These are phyloP conservation scores for Neodiprion lecontei DNA, from an alignment of 1,140 invertebrate genomes.

Conservation along the genomic window DNA sequence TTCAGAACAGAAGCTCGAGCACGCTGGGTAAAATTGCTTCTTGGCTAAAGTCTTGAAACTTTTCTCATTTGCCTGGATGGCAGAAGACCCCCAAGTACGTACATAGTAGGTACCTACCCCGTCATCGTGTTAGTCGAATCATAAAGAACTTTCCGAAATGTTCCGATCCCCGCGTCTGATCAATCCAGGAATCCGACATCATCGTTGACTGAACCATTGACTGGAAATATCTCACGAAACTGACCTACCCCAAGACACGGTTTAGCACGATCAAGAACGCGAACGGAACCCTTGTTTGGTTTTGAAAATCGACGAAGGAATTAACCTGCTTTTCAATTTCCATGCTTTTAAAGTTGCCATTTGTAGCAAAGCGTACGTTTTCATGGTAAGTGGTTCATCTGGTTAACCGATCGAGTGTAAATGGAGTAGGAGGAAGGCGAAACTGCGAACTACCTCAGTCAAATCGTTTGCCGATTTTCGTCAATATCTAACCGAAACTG, in stretches of 20 bases:
- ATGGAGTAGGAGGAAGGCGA: no score
- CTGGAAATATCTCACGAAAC: no score
- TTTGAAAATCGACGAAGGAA: background rate
- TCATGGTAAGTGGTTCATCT: no score
- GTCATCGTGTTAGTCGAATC: background rate
- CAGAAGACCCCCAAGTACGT: background rate
- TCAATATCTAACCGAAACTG: no score
- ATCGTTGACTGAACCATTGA: no score
- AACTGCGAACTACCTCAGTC: no score
- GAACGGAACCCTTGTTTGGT: background rate
- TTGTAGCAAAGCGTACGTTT: no score
- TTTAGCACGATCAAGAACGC: background rate
- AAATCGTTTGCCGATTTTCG: no score
- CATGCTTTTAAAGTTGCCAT: no score
- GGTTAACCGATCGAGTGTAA: no score
- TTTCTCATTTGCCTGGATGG: conserved; percentile 1
- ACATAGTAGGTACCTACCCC: background rate
- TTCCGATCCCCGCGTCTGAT: background rate
- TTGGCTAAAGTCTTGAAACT: conserved; percentile 5
- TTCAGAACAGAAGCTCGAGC: background rate
- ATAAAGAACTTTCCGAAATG: background rate
- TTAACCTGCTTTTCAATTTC: no score
- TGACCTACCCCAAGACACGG: no score
- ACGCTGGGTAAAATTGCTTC: background rate
- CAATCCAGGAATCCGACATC: background rate